These are phyloP conservation scores for Melinopterus prodromus DNA, from an alignment of 2,888 invertebrate genomes.

Conservation along the genomic window DNA sequence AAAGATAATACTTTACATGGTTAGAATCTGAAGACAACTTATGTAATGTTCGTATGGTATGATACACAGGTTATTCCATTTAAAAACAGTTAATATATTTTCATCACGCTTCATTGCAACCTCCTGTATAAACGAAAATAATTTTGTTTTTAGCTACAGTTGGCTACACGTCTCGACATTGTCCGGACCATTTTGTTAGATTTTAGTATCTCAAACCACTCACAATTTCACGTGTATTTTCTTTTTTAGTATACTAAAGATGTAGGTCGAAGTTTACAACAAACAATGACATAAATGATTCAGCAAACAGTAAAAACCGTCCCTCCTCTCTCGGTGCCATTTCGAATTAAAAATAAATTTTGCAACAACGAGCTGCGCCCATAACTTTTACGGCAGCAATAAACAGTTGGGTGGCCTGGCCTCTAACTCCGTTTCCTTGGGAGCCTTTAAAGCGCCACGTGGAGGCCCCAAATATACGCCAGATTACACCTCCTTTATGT, in stretches of 20 bases:
- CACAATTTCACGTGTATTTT: too few species aligned
- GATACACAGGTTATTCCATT: too few species aligned
- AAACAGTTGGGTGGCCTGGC: constrained; percentile 12
- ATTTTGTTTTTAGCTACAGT: too few species aligned
- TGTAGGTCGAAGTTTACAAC: neutral
- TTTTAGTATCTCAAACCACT: too few species aligned
- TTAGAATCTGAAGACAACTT: too few species aligned
- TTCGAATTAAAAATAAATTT: constrained; percentile 25
- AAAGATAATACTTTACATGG: too few species aligned
- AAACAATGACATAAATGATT: constrained; percentile 11
- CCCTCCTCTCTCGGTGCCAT: neutral
- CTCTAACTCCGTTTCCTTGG: neutral
- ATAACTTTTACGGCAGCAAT: constrained; percentile 17
- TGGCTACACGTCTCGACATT: too few species aligned
- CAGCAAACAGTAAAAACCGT: neutral
- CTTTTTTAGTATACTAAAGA: neutral
- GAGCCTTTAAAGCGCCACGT: neutral
- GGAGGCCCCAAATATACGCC: neutral
- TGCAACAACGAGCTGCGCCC: constrained; percentile 7
- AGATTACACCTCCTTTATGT: constrained; percentile 4
- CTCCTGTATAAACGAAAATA: too few species aligned
- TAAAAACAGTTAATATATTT: too few species aligned
- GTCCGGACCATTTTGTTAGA: too few species aligned
- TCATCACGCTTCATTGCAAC: too few species aligned
- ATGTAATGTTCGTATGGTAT: too few species aligned